A percentile compares a stretch with the other conserved stretches of the same genome.
phyloP scores from a whole-genome alignment of 2,797 vertebrate genomes.

The Epinephelus coioides region DNA sequence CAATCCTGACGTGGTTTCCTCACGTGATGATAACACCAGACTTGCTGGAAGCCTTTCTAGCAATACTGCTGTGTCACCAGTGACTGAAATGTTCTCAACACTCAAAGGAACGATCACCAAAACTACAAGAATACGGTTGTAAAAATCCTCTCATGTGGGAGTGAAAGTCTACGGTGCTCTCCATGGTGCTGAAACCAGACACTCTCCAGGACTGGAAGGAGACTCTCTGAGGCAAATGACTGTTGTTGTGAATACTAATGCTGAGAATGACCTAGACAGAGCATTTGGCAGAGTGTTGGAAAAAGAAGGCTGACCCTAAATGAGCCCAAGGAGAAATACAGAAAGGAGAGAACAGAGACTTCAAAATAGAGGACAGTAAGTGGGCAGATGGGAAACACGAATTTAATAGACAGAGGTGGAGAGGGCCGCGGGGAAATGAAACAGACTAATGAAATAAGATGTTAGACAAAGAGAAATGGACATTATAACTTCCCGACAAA shows the following conservation, averaged over 20 bases:
- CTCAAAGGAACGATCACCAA: not conserved
- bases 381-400: constrained; percentile 53
- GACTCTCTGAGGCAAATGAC: constrained; percentile 50
- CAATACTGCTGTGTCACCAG: not conserved
- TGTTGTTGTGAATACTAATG: constrained; percentile 74
- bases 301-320: constrained; percentile 65
- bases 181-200: constrained; percentile 59
- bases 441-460: constrained; percentile 52
- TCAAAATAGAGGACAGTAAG: constrained; percentile 55
- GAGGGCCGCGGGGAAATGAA: constrained; percentile 50
- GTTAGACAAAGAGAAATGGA: constrained; percentile 35
- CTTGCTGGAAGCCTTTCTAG: not conserved
- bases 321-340: constrained; percentile 56
- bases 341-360: constrained; percentile 35
- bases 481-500: constrained; percentile 17
- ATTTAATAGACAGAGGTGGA: constrained; percentile 42
- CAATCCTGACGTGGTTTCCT: not conserved
- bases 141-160: not conserved
- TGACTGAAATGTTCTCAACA: constrained; percentile 5
- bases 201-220: constrained; percentile 38
- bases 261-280: constrained; percentile 63
- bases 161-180: constrained; percentile 7
- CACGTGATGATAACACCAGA: not conserved
- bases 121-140: not conserved
- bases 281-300: constrained; percentile 63